phyloP scores from a whole-genome alignment of 2,797 vertebrate genomes.

The Tapirus indicus region DNA sequence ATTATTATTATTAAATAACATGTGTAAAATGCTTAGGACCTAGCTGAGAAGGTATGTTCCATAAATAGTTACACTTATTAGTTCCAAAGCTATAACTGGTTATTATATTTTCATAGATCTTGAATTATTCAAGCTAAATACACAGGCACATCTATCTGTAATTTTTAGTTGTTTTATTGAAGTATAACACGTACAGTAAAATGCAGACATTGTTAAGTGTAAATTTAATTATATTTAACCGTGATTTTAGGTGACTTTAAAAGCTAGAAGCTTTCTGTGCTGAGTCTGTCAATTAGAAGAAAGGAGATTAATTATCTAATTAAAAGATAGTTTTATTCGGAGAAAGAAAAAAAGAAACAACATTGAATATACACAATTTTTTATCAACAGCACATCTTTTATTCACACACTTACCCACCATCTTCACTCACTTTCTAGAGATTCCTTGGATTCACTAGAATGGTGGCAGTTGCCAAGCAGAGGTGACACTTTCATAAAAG shows the following conservation, averaged over 20 bases:
- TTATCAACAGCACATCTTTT: not conserved
- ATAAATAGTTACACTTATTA: not conserved
- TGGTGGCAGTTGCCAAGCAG: not conserved
- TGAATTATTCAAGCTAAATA: slow-evolving; percentile 34
- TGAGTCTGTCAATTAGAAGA: slow-evolving; percentile 10
- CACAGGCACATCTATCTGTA: not conserved
- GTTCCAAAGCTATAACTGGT: slow-evolving; percentile 18
- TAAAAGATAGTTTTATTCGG: slow-evolving; percentile 53
- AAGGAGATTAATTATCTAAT: slow-evolving; percentile 51
- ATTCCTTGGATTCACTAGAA: not conserved
- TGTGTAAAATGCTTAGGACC: not conserved
- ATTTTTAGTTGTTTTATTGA: slow-evolving; percentile 40
- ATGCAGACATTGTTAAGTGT: not conserved
- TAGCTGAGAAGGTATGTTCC: not conserved
- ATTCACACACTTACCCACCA: not conserved
- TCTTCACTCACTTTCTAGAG: not conserved
- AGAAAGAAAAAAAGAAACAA: slow-evolving; percentile 40
- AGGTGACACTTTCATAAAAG: not conserved
- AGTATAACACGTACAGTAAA: not conserved
- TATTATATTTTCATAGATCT: slow-evolving; percentile 43
- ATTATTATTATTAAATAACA: slow-evolving; percentile 32
- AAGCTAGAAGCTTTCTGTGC: slow-evolving; percentile 28
- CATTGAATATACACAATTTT: not conserved
- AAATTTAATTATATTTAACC: slow-evolving; percentile 47
- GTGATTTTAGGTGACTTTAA: slow-evolving; percentile 3